Base-by-base conservation (phyloP, 2,113 vertebrate genomes). In the Cynopterus brachyotis region DNA sequence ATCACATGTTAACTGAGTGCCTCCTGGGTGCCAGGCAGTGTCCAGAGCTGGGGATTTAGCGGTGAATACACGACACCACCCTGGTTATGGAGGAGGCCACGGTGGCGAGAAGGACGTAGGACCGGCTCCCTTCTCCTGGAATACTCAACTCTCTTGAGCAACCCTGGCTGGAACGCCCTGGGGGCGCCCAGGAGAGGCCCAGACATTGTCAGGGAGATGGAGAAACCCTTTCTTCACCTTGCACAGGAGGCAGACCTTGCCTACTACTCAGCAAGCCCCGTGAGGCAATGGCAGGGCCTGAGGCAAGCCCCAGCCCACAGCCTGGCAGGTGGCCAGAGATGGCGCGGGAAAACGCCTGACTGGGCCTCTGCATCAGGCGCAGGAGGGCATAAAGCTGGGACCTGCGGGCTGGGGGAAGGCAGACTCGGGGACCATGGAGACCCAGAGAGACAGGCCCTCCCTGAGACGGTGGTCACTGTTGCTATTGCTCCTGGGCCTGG, bases 181-280 rank as follows among this genome's bases (percentile, higher is more conserved):
- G 26, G 19, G 40, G 60, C 42, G 35, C 8, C 60, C 24, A 35
- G 47, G 72, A 86, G 53, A 84, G 47, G 37, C 60, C 26, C 10
- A 24, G 24, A 47, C 4, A 3, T 42, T 69, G 50, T 19, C 70
- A 45, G 72, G 70, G 47, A 82, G 90, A 89, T 89, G 92, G 62
- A 53, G 92, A 95, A 97, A 92, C 47, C 37, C 28, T 62, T 97
- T 93, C 90, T 92, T 88, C n/a, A 84, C 47, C 42, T 87, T 85
- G 30, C 40, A 32, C 22, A 37, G 0, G 10, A 67, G 78, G 17
- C 15, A 3, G 37, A 5, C 10, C 16, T 42, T 15, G 9, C 42
- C 35, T 45, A 19, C 55, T 35, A 45, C 5, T 60, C 79, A 75
- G 6, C 17, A 28, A 66, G 64, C 1, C 16, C 72, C 1, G 0